These are phyloP conservation scores for Stenodema calcarata DNA, from an alignment of 2,888 invertebrate genomes.

Conservation along the genomic window DNA sequence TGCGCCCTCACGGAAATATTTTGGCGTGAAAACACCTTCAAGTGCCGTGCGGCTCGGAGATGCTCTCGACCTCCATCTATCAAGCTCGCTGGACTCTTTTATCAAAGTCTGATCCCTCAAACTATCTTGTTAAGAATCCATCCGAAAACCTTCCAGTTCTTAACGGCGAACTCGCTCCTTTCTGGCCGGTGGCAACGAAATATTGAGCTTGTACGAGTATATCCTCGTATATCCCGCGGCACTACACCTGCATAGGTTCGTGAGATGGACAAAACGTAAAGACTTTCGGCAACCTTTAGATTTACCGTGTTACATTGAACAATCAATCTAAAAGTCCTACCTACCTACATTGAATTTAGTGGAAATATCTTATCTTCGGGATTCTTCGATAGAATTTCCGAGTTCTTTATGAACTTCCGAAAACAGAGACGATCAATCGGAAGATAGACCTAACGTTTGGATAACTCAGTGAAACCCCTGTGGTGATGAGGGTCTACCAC, in stretches of 20 bases:
- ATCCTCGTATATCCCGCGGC: too few species aligned
- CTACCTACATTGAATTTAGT: too few species aligned
- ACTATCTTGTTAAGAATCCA: conserved; percentile 22
- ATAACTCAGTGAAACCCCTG: too few species aligned
- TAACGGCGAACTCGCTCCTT: background rate
- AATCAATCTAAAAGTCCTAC: too few species aligned
- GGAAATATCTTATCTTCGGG: too few species aligned
- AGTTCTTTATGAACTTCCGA: too few species aligned
- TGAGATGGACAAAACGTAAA: background rate
- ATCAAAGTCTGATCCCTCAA: conserved; percentile 29
- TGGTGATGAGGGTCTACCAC: too few species aligned
- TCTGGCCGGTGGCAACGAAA: background rate
- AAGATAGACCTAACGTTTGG: too few species aligned
- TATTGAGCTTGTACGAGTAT: background rate
- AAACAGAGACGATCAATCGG: too few species aligned
- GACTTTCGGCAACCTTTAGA: background rate
- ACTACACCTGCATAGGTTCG: background rate
- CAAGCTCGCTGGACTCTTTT: background rate
- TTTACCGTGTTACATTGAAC: too few species aligned
- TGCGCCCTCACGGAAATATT: conserved; percentile 25
- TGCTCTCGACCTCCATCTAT: conserved; percentile 11
- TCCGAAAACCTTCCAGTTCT: background rate
- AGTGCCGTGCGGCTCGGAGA: conserved; percentile 10
- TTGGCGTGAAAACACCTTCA: conserved; percentile 45
- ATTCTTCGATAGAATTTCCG: too few species aligned